phyloP scores from a whole-genome alignment of 2,113 vertebrate genomes.

The Pogonocichla stellata region DNA sequence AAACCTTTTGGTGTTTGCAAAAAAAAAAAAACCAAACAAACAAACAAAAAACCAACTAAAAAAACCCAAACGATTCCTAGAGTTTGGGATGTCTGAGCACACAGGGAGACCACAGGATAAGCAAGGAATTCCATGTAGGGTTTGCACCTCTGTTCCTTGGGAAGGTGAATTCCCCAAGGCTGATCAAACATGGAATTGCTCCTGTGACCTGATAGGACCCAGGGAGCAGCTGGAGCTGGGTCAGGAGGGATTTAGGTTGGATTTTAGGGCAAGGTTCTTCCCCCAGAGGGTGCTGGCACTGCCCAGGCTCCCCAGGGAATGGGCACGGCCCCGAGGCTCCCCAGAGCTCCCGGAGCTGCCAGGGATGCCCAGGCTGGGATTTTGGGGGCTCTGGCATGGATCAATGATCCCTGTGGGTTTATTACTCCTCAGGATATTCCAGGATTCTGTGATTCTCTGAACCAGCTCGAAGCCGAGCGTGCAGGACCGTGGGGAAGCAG shows the following conservation, averaged over 20 bases:
- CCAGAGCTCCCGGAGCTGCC: neutral
- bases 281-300: neutral
- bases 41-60: no score
- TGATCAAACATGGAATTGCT: neutral
- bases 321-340: neutral
- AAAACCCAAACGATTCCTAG: neutral
- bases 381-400: neutral
- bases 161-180: neutral
- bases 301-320: neutral
- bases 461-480: rapidly evolving
- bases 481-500: neutral
- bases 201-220: neutral
- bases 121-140: neutral
- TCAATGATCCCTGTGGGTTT: neutral
- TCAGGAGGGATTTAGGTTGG: rapidly evolving
- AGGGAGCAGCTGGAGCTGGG: rapidly evolving
- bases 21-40: neutral
- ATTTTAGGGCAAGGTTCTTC: neutral
- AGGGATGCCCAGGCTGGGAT: neutral
- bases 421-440: neutral
- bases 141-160: neutral
- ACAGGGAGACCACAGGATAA: neutral
- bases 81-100: neutral
- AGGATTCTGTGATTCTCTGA: neutral
- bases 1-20: neutral